Evolutionary conservation across 1,140 invertebrate species (phyloP), one percentile per base, ranked within the genome.

Genomic region (Periplaneta americana): DNA sequence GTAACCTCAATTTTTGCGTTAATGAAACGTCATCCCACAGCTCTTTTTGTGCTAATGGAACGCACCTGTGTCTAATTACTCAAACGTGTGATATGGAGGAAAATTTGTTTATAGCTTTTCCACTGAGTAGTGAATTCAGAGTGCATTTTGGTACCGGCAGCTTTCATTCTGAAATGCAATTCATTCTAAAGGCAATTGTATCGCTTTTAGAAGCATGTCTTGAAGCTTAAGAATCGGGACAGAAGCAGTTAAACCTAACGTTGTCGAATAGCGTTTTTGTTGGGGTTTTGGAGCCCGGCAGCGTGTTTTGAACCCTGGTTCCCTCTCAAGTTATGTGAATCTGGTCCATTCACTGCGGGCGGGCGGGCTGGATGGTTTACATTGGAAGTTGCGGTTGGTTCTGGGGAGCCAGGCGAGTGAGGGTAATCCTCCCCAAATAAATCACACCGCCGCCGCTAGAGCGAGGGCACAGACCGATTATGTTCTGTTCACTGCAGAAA

Each of bases 381-480:
- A 66, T 66, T 66, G 48, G 48, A 66, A 66, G 48, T 66, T 66
- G 48, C 13, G 48, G 48, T 66, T 66, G 48, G 48, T 66, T 66
- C 48, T 66, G 48, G 22, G 39, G 48, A 66, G 48, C 22, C 48
- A 28, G 33, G 75, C 75, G 75, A 28, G 75, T 33, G 22, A 10
- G 33, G 75, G 75, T 76, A 76, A 76, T 76, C 75, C 75, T 32
- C 75, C 34, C 34, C 76, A 78, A 36, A 78, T 78, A 78, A 78
- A 78, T 78, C 76, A 78, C 76, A 36, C 35, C 35, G 76, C 76
- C 11, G 35, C 18, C 22, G 34, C 36, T 36, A 34, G 34, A 13
- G 34, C 34, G 36, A 39, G 18, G 28, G 35, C 17, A 39, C 34
- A 28, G 35, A 78, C 34, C 17, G 36, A 78, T 36, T 78, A 36